These are phyloP conservation scores for Ceratosolen fusciceps DNA, from an alignment of 1,140 invertebrate species.

Conservation along the genomic window DNA sequence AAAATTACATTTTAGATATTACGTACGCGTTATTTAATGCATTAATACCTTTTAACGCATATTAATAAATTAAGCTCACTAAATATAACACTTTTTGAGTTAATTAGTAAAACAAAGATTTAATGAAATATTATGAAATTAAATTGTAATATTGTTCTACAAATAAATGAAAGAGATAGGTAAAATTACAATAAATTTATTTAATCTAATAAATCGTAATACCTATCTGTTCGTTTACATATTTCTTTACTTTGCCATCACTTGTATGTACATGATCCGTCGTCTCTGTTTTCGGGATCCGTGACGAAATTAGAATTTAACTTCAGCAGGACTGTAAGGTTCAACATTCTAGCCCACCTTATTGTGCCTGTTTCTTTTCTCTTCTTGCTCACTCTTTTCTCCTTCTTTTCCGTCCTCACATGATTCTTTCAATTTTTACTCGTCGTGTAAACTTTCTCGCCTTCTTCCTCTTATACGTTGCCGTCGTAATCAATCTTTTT, in stretches of 20 bases:
- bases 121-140: no score
- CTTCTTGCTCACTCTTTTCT: not conserved
- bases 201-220: no score
- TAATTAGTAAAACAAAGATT: no score
- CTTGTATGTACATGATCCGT: not conserved
- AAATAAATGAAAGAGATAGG: no score
- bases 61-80: no score
- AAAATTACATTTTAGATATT: no score
- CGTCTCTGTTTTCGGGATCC: constrained; percentile 44
- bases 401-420: not conserved
- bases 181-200: no score
- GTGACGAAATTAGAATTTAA: constrained; percentile 50
- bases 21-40: no score
- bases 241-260: not conserved
- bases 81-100: no score
- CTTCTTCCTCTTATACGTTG: not conserved
- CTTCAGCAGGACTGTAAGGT: constrained; percentile 22
- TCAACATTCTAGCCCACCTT: constrained; percentile 36
- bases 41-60: no score
- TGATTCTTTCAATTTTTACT: constrained; percentile 26
- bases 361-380: constrained; percentile 23
- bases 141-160: no score
- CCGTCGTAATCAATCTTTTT: constrained; percentile 8
- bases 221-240: not conserved
- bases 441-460: not conserved